A percentile compares a stretch with the other conserved stretches of the same genome.
Conservation (phyloP, 2,113 vertebrate species). For the Sorex araneus region DNA sequence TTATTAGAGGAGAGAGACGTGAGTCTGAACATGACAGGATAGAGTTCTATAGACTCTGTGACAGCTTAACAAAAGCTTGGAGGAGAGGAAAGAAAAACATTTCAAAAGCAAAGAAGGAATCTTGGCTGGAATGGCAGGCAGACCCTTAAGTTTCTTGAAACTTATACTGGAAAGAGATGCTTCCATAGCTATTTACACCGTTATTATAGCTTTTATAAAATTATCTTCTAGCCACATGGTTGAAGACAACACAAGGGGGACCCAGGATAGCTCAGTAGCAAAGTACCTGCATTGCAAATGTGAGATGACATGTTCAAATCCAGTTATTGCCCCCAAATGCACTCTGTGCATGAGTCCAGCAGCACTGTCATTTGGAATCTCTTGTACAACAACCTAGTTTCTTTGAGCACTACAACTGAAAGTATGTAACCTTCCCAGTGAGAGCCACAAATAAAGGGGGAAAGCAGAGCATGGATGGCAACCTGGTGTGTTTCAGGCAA, state of each 20-base stretch:
- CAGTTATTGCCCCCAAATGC: no score
- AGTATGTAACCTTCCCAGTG: no score
- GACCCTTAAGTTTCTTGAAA: neutral
- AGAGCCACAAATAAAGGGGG: no score
- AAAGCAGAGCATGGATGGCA: no score
- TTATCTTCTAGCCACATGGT: neutral
- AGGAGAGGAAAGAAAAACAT: neutral
- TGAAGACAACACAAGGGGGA: neutral
- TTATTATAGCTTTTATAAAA: slow-evolving; percentile 22
- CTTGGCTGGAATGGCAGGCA: neutral
- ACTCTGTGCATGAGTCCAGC: no score
- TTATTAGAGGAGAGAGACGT: neutral
- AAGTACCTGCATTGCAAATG: no score
- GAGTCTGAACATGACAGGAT: neutral
- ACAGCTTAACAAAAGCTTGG: neutral
- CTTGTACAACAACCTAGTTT: no score
- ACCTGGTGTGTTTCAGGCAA: no score
- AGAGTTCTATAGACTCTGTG: neutral
- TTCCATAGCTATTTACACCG: neutral
- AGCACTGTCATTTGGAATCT: no score
- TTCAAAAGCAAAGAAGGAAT: neutral
- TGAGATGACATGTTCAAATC: no score
- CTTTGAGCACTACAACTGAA: no score
- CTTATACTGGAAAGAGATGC: neutral
- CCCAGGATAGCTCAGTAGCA: no score